Conservation (phyloP, 2,797 vertebrate species). For the Eulemur rubriventer region DNA sequence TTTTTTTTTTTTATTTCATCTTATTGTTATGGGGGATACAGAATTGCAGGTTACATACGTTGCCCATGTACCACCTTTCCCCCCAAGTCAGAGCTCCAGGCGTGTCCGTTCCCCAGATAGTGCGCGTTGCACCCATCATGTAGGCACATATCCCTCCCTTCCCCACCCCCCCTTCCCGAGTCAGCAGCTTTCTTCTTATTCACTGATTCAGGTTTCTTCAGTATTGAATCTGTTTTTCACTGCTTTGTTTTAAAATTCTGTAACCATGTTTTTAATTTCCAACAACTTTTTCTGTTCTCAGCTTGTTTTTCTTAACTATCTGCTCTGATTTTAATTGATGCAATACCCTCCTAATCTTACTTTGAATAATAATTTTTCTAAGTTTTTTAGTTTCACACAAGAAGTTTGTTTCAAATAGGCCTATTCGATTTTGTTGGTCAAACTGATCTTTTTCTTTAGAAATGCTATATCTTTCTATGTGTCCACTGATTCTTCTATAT, state of each 20-base stretch:
- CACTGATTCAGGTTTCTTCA: background rate
- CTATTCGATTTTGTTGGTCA: background rate
- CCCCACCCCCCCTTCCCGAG: too few species aligned
- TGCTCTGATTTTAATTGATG: background rate
- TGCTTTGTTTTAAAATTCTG: background rate
- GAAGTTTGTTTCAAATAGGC: background rate
- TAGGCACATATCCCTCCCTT: too few species aligned
- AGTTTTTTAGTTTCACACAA: background rate
- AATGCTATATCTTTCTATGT: background rate
- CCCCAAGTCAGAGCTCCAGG: too few species aligned
- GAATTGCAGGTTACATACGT: too few species aligned
- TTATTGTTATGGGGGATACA: too few species aligned
- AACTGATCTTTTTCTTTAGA: background rate
- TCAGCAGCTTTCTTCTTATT: background rate
- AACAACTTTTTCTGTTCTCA: background rate
- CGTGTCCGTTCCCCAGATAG: too few species aligned
- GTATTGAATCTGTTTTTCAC: background rate
- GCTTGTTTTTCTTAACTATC: background rate
- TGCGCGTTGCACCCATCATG: too few species aligned
- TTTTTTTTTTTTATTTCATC: too few species aligned
- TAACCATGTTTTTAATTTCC: background rate
- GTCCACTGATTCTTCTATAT: background rate
- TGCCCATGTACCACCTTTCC: too few species aligned
- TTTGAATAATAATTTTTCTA: background rate
- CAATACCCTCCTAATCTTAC: background rate